Evolutionary conservation across 2,888 invertebrate species (phyloP).

Genomic region (Spodoptera exigua): DNA sequence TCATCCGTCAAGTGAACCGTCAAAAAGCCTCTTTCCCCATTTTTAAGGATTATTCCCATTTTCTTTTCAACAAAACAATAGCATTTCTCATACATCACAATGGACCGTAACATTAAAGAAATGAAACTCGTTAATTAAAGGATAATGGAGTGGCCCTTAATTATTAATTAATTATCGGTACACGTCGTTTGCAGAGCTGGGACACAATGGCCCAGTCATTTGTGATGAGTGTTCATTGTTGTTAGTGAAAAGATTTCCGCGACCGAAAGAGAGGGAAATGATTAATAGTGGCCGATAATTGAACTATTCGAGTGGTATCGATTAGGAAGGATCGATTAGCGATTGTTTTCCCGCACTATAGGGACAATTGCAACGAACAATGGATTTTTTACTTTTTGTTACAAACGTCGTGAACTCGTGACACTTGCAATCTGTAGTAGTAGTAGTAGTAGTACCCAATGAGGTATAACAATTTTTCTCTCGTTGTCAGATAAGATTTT

Average conservation of each 20-base stretch:
- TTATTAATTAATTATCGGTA: conserved; percentile 75
- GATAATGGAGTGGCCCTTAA: conserved; percentile 71
- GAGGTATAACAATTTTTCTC: too few relatives aligned
- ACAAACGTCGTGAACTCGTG: conserved; percentile 27
- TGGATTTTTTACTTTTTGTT: conserved; percentile 35
- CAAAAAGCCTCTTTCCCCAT: conserved; percentile 10
- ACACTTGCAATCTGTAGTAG: too few relatives aligned
- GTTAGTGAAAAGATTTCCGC: conserved; percentile 61
- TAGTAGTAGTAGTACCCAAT: too few relatives aligned
- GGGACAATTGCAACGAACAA: conserved; percentile 40
- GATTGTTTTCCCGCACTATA: conserved; percentile 49
- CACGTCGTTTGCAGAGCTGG: conserved; percentile 66
- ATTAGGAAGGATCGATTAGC: conserved; percentile 51
- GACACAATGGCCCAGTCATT: conserved; percentile 64
- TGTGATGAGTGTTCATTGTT: conserved; percentile 67
- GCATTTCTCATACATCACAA: conserved; percentile 47
- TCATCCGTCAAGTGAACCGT: conserved; percentile 23
- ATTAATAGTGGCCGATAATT: conserved; percentile 58
- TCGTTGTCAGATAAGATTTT: too few relatives aligned
- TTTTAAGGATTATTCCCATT: conserved; percentile 38
- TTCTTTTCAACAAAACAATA: conserved; percentile 36
- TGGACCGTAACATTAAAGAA: conserved; percentile 57
- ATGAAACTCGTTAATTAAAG: conserved; percentile 64
- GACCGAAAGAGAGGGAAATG: conserved; percentile 54
- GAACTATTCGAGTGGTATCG: conserved; percentile 59